Conservation (phyloP, 2,888 invertebrate species). For the Adineta ricciae region DNA sequence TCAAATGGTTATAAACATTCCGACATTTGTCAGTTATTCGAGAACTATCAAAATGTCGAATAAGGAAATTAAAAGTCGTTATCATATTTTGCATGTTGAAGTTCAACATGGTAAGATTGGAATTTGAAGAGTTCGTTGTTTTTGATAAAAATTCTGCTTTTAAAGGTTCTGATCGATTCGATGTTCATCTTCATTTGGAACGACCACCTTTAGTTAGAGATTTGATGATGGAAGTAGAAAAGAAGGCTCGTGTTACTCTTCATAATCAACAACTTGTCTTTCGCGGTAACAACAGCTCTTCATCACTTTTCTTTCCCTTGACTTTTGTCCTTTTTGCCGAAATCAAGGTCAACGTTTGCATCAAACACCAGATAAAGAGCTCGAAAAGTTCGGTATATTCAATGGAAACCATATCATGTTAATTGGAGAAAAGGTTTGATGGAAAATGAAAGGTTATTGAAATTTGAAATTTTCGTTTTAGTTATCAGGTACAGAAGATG, state of each 20-base stretch:
- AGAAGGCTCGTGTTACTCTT: slow-evolving; percentile 26
- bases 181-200: slow-evolving; percentile 25
- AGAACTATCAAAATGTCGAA: neutral
- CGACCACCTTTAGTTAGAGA: slow-evolving; percentile 22
- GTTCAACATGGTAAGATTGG: neutral
- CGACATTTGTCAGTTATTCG: neutral
- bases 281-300: neutral
- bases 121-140: neutral
- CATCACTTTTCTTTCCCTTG: no score
- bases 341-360: slow-evolving; percentile 30
- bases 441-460: neutral
- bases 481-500: neutral
- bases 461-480: neutral
- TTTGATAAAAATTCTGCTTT: no score
- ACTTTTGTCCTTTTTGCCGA: neutral
- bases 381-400: slow-evolving; percentile 27
- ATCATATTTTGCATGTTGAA: neutral
- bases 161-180: slow-evolving; percentile 30
- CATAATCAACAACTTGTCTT: slow-evolving; percentile 27
- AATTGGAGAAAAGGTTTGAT: slow-evolving; percentile 28
- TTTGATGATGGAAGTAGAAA: slow-evolving; percentile 25
- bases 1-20: neutral
- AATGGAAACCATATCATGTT: slow-evolving; percentile 27
- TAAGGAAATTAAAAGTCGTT: neutral
- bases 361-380: slow-evolving; percentile 1